phyloP scores from a whole-genome alignment of 2,888 invertebrate species.

The Cheilosia vernalis region DNA sequence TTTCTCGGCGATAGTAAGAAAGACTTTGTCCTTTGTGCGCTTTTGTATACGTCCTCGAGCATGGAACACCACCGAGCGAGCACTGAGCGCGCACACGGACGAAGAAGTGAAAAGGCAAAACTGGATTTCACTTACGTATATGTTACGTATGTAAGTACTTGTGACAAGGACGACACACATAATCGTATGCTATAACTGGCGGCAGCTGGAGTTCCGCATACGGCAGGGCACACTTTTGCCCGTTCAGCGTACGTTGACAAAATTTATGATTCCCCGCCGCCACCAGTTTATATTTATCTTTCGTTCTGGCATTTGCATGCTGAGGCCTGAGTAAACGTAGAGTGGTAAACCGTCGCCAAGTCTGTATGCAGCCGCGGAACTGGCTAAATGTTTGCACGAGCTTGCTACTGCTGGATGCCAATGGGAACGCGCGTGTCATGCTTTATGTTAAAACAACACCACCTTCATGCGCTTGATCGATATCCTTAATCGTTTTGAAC shows the following conservation, averaged over 20 bases:
- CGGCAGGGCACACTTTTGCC: not conserved
- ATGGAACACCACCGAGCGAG: slow-evolving; percentile 18
- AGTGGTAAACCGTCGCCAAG: slow-evolving; percentile 32
- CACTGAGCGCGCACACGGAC: slow-evolving; percentile 15
- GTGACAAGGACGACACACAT: slow-evolving; percentile 46
- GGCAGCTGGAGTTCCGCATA: slow-evolving; percentile 10
- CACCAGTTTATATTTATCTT: slow-evolving; percentile 44
- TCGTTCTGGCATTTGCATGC: slow-evolving; percentile 60
- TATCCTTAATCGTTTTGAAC: slow-evolving; percentile 40
- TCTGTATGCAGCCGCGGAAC: slow-evolving; percentile 5
- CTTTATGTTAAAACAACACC: slow-evolving; percentile 4
- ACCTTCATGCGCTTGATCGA: slow-evolving; percentile 32
- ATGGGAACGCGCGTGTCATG: slow-evolving; percentile 13
- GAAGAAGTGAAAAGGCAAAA: slow-evolving; percentile 44
- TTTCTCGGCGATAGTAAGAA: slow-evolving; percentile 37
- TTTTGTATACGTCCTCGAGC: slow-evolving; percentile 43
- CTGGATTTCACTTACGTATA: slow-evolving; percentile 36
- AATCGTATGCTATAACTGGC: not conserved
- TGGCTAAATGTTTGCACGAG: slow-evolving; percentile 56
- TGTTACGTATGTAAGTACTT: slow-evolving; percentile 10
- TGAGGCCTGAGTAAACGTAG: slow-evolving; percentile 16
- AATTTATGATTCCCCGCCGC: slow-evolving; percentile 42
- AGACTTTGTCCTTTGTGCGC: slow-evolving; percentile 63
- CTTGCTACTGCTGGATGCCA: slow-evolving; percentile 5
- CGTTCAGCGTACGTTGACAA: slow-evolving; percentile 18